Percentiles rank a stretch among this genome's conserved stretches.
phyloP scores from a whole-genome alignment of 2,113 vertebrate genomes.

The Pelmatolapia mariae region DNA sequence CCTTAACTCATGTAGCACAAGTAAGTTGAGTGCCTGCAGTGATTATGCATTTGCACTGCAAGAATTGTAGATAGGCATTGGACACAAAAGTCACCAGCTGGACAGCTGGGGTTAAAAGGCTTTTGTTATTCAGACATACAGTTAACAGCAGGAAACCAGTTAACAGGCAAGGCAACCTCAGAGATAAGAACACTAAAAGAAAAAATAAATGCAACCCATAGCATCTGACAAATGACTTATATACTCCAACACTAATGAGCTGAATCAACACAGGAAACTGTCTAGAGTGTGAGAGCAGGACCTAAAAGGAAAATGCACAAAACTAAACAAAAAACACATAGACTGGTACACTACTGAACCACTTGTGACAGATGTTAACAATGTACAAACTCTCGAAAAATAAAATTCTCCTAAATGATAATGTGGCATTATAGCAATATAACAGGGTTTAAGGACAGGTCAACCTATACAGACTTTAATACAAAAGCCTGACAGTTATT shows the following conservation, averaged over 20 bases:
- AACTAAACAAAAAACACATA: not conserved
- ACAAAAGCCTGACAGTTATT: not conserved
- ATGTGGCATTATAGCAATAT: not conserved
- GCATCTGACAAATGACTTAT: slow-evolving; percentile 32
- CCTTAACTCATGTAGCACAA: not conserved
- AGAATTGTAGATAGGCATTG: not conserved
- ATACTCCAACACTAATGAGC: slow-evolving; percentile 35
- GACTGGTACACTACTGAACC: not conserved
- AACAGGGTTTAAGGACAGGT: not conserved
- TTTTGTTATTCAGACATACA: slow-evolving; percentile 3
- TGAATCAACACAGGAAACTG: slow-evolving; percentile 22
- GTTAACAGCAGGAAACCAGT: not conserved
- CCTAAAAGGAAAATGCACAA: slow-evolving; percentile 8
- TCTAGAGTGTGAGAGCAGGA: not conserved
- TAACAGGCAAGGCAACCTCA: not conserved
- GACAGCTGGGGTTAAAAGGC: slow-evolving; percentile 25
- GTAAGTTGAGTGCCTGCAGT: not conserved
- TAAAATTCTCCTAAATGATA: not conserved
- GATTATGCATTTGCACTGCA: not conserved
- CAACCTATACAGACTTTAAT: not conserved
- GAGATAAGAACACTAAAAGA: not conserved
- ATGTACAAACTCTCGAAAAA: not conserved
- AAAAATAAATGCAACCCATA: not conserved
- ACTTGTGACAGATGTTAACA: not conserved
- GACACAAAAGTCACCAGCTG: not conserved